These are phyloP conservation scores for Leucophenga maculata DNA, from an alignment of 2,888 invertebrate species.

Conservation along the genomic window DNA sequence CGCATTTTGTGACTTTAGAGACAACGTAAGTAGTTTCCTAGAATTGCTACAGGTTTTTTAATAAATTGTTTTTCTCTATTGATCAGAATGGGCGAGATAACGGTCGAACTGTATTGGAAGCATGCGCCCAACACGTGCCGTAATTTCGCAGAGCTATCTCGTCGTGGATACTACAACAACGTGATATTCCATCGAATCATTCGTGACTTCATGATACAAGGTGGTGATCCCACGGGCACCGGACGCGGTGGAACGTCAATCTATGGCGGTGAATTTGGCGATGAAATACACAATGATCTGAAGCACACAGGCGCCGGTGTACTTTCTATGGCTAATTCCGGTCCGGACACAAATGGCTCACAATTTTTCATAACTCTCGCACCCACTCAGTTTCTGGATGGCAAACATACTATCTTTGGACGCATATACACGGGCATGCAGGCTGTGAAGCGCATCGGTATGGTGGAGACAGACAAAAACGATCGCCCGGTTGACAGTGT, in stretches of 20 bases:
- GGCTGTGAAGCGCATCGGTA: constrained; percentile 91
- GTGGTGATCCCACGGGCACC: constrained; percentile 97
- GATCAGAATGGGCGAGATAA: constrained; percentile 90
- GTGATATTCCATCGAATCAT: constrained; percentile 97
- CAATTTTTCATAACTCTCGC: constrained; percentile 98
- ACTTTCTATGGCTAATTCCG: constrained; percentile 98
- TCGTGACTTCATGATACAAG: constrained; percentile 93
- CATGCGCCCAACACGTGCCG: constrained; percentile 97
- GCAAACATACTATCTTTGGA: constrained; percentile 97
- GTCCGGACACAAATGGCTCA: constrained; percentile 96
- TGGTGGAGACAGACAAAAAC: constrained; percentile 93
- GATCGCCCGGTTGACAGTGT: constrained; percentile 93
- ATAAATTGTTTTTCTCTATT: too few species aligned
- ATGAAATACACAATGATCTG: constrained; percentile 94
- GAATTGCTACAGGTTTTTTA: neutral
- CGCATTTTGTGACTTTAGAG: constrained; percentile 85
- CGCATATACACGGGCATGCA: constrained; percentile 90
- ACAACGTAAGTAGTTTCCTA: constrained; percentile 79
- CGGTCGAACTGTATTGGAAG: constrained; percentile 97
- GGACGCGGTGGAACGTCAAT: constrained; percentile 97
- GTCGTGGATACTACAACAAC: constrained; percentile 96
- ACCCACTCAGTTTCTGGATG: constrained; percentile 98
- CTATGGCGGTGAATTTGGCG: constrained; percentile 94
- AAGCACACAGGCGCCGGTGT: constrained; percentile 96
- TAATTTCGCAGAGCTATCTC: constrained; percentile 95